Percentiles rank a stretch among this genome's conserved stretches.
Conservation (phyloP, 2,113 vertebrate species). For the Trematomus loennbergii region DNA sequence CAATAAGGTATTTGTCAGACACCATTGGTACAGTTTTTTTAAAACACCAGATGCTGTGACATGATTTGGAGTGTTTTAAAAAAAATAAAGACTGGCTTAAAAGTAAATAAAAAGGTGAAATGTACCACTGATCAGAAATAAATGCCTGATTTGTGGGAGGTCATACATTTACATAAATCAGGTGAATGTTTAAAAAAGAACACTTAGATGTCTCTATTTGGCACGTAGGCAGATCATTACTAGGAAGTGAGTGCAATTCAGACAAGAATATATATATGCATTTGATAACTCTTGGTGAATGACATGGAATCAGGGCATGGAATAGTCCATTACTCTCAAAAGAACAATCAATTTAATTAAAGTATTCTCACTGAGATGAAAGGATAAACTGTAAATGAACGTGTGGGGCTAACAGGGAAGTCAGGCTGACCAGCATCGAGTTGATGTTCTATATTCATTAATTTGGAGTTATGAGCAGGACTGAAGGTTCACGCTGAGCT, state of each 20-base stretch:
- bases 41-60: neutral
- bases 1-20: neutral
- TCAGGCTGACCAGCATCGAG: neutral
- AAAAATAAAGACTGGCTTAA: neutral
- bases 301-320: too few species aligned
- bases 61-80: neutral
- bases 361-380: neutral
- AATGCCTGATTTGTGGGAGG: neutral
- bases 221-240: neutral
- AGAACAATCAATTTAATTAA: too few species aligned
- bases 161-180: neutral
- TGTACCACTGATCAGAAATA: neutral
- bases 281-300: neutral
- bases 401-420: neutral
- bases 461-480: slow-evolving; percentile 53
- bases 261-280: neutral
- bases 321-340: too few species aligned
- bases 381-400: neutral
- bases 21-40: neutral
- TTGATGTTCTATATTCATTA: slow-evolving; percentile 55
- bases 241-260: neutral
- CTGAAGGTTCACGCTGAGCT: slow-evolving; percentile 28
- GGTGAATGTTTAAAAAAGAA: too few species aligned
- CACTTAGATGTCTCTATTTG: neutral
- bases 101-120: too few species aligned